phyloP scores from a whole-genome alignment of 2,113 vertebrate species.

The Pionites leucogaster region DNA sequence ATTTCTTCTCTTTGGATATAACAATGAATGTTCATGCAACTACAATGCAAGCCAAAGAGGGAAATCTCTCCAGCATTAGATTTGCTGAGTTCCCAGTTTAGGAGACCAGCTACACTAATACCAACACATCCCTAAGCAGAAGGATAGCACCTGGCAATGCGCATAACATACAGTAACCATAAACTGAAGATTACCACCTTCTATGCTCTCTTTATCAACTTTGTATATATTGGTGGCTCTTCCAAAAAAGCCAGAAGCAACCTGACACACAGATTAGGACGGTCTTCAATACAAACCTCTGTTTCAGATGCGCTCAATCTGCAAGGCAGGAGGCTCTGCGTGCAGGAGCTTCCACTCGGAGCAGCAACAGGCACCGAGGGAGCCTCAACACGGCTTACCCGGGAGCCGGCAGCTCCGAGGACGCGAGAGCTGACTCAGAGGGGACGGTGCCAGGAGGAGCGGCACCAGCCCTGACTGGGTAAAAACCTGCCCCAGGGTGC shows the following conservation, averaged over 20 bases:
- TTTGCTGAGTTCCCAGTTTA: not conserved
- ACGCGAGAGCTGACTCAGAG: too few species aligned
- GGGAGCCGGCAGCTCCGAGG: too few species aligned
- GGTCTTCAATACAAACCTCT: not conserved
- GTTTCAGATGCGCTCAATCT: not conserved
- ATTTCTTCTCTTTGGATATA: not conserved
- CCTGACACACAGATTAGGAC: not conserved
- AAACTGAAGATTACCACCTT: not conserved
- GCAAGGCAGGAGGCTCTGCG: not conserved
- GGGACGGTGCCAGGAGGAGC: too few species aligned
- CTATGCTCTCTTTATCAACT: fast-evolving
- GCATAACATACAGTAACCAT: not conserved
- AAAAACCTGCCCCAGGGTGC: too few species aligned
- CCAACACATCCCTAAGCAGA: not conserved
- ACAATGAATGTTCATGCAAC: not conserved
- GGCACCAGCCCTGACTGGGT: too few species aligned
- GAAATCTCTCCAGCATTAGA: not conserved
- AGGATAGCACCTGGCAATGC: not conserved
- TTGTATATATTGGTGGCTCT: not conserved
- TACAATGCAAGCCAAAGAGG: not conserved
- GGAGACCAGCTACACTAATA: not conserved
- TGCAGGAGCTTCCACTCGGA: too few species aligned
- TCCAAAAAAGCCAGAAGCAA: not conserved
- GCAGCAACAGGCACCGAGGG: too few species aligned
- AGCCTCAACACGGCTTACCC: too few species aligned